phyloP scores from a whole-genome alignment of 2,888 invertebrate genomes.

The Meteorus cinctellus region DNA sequence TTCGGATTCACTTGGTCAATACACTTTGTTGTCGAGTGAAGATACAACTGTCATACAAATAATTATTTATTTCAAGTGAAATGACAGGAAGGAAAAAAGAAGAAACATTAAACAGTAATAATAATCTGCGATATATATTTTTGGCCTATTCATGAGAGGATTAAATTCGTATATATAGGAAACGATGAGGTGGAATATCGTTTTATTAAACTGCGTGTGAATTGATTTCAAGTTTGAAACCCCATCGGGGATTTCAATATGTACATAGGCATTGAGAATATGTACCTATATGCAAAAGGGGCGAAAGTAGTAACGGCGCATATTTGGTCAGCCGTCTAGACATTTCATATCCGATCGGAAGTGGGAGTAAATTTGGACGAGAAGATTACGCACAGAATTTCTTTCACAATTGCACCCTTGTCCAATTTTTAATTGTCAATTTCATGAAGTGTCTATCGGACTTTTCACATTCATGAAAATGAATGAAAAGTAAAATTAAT shows the following conservation, averaged over 20 bases:
- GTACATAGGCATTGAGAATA: background rate
- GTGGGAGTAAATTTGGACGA: slow-evolving; percentile 31
- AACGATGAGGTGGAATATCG: background rate
- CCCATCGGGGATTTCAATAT: background rate
- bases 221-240: background rate
- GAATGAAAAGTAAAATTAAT: slow-evolving; percentile 1
- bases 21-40: background rate
- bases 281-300: background rate
- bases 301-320: slow-evolving; percentile 44
- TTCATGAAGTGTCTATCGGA: background rate
- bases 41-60: background rate
- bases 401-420: background rate
- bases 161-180: background rate
- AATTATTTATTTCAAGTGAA: slow-evolving; percentile 4
- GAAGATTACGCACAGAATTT: slow-evolving; percentile 25
- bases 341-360: slow-evolving; percentile 60
- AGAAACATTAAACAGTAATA: background rate
- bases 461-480: background rate
- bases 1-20: slow-evolving; percentile 13
- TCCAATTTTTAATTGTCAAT: slow-evolving; percentile 6
- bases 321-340: slow-evolving; percentile 70
- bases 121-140: background rate
- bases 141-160: background rate
- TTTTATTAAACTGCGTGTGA: background rate
- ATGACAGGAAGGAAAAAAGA: background rate